A percentile compares a stretch with the other conserved stretches of the same genome.
These are phyloP conservation scores for Morinoia aosen DNA, from an alignment of 2,888 invertebrate genomes.

Conservation along the genomic window DNA sequence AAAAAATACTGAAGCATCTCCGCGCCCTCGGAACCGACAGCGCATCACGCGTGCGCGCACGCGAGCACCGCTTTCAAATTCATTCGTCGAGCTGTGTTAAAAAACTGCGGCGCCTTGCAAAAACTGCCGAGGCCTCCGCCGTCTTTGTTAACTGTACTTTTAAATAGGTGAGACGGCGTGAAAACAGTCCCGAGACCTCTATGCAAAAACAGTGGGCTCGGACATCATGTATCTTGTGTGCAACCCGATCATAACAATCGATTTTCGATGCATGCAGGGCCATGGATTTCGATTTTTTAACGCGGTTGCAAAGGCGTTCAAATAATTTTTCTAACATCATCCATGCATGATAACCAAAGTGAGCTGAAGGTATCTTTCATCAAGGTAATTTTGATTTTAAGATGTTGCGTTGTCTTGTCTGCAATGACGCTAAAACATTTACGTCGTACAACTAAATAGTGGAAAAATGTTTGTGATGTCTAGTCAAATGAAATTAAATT, in stretches of 20 bases:
- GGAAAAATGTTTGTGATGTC: neutral
- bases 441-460: neutral
- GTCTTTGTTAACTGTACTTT: slow-evolving; percentile 10
- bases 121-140: neutral
- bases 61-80: neutral
- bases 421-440: neutral
- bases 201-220: neutral
- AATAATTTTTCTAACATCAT: neutral
- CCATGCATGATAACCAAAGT: neutral
- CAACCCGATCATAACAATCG: neutral
- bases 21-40: neutral
- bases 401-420: neutral
- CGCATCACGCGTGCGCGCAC: neutral
- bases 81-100: slow-evolving; percentile 19
- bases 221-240: slow-evolving; percentile 12
- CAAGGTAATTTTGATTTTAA: neutral
- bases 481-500: neutral
- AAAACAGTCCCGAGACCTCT: neutral
- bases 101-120: neutral
- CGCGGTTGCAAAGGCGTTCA: neutral
- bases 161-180: slow-evolving; percentile 25
- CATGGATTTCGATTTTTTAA: neutral
- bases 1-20: neutral
- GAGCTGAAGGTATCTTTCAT: neutral
- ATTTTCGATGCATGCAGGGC: slow-evolving; percentile 18